phyloP scores from a whole-genome alignment of 1,140 invertebrate genomes.

The Heliothis subflexa region DNA sequence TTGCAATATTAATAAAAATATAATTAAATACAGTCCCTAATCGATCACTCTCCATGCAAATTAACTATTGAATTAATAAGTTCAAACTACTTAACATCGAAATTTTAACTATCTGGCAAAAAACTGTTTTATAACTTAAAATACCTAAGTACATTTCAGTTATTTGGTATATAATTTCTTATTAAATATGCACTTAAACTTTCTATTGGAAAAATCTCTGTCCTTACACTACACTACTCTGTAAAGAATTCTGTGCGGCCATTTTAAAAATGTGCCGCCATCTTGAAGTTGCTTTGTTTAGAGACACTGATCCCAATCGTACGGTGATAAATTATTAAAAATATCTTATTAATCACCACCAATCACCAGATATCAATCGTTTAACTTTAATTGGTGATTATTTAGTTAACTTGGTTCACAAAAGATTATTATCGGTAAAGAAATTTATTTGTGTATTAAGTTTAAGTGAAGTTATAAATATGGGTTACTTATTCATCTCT shows the following conservation, averaged over 20 bases:
- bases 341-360: conserved; percentile 76
- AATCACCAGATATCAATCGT: conserved; percentile 70
- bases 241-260: conserved; percentile 61
- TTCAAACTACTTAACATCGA: too few species aligned
- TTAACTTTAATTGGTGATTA: conserved; percentile 76
- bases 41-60: too few species aligned
- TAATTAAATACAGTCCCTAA: too few species aligned
- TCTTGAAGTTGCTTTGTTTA: conserved; percentile 63
- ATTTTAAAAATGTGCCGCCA: conserved; percentile 65
- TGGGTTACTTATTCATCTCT: not conserved
- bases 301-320: conserved; percentile 65
- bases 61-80: too few species aligned
- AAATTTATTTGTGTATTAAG: conserved; percentile 44
- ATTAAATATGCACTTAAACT: not conserved
- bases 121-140: too few species aligned
- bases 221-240: conserved; percentile 55
- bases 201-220: conserved; percentile 37
- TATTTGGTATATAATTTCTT: not conserved
- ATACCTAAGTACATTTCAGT: not conserved
- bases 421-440: conserved; percentile 44
- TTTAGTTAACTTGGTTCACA: conserved; percentile 63
- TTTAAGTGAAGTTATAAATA: conserved; percentile 38
- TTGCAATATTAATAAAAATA: too few species aligned
- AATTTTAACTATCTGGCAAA: too few species aligned
- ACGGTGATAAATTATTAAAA: conserved; percentile 75